Evolutionary conservation across 2,797 vertebrate genomes (phyloP), one percentile per base, ranked within the genome.

Genomic region (Myotis vivesi): DNA sequence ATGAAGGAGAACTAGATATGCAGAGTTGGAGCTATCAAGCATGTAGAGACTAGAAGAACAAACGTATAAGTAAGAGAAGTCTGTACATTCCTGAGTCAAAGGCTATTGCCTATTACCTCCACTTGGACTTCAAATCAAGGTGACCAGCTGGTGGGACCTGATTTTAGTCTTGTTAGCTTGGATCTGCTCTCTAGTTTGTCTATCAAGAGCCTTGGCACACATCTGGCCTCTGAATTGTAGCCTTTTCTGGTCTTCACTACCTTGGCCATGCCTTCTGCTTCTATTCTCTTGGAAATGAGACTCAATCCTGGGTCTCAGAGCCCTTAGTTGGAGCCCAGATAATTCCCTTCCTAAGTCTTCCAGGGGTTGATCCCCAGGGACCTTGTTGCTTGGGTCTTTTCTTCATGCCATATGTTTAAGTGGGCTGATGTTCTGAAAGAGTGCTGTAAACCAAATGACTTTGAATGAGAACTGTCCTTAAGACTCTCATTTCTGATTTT

Each of bases 61-160:
- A 94, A 90, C 36, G 2, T 8, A 5, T 20, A 80, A 76, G 16
- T 30, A 10, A 81, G 13, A 55, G 64, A 66, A 73, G 55, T 69
- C 33, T n/a, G 69, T 62, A 44, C 30, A 53, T 88, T 91, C 33
- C 77, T 55, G 57, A 79, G 30, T 57, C 23, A 53, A 81, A 66
- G 66, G 53, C 49, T 90, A 59, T 69, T 76, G 87, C 68, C 41
- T 84, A 19, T 93, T 90, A 84, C 85, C 33, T 90, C 93, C 87
- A 80, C 81, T 88, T 16, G 28, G 87, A 75, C 41, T 22, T 87
- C 23, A 66, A 87, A 92, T 96, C 93, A 96, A 92, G 28, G 93
- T 95, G 64, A 86, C 86, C 96, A 97, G 87, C 92, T 97, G 93
- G 92, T 89, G 38, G 76, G 66, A 92, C 90, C 55, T 90, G 51